Evolutionary conservation across 1,140 invertebrate genomes (phyloP).

Genomic region (Lordiphosa stackelbergi): DNA sequence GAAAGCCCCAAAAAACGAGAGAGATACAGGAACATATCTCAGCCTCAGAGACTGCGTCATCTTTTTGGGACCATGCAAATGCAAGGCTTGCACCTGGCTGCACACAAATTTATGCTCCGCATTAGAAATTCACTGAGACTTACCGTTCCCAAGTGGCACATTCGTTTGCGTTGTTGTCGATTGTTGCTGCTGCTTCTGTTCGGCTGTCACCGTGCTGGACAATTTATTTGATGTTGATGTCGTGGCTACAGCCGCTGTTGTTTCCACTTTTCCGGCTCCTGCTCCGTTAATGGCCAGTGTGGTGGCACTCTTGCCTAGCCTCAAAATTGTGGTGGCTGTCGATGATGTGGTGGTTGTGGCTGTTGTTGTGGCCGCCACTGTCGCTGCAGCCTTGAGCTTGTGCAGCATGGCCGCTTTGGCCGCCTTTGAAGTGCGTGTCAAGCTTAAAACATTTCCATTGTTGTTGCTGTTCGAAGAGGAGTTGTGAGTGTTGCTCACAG

Average conservation of each 20-base stretch:
- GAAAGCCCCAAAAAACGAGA: slow-evolving; percentile 17
- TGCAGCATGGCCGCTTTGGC: slow-evolving; percentile 52
- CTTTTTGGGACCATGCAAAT: slow-evolving; percentile 24
- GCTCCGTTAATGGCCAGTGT: slow-evolving; percentile 47
- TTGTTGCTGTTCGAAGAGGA: slow-evolving; percentile 26
- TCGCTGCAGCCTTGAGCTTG: slow-evolving; percentile 40
- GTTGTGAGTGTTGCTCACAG: slow-evolving; percentile 14
- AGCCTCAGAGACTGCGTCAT: slow-evolving; percentile 49
- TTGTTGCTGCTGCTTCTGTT: slow-evolving; percentile 49
- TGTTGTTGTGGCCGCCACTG: slow-evolving; percentile 13
- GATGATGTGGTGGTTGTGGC: slow-evolving; percentile 21
- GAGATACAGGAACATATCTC: slow-evolving; percentile 16
- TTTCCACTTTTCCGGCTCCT: slow-evolving; percentile 10
- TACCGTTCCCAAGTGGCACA: slow-evolving; percentile 76
- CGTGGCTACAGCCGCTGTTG: slow-evolving; percentile 21
- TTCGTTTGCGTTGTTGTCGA: slow-evolving; percentile 56
- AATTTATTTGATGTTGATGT: slow-evolving; percentile 60
- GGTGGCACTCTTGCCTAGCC: slow-evolving; percentile 57
- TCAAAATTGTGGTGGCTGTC: slow-evolving; percentile 49
- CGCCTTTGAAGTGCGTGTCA: slow-evolving; percentile 55
- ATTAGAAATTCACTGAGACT: slow-evolving; percentile 61
- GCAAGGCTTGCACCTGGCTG: slow-evolving; percentile 32
- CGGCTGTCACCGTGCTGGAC: slow-evolving; percentile 50
- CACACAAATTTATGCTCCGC: slow-evolving; percentile 49
- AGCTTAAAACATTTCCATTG: slow-evolving; percentile 44